These are phyloP conservation scores for Apodemus sylvaticus DNA, from an alignment of 2,113 vertebrate genomes.

Conservation along the genomic window DNA sequence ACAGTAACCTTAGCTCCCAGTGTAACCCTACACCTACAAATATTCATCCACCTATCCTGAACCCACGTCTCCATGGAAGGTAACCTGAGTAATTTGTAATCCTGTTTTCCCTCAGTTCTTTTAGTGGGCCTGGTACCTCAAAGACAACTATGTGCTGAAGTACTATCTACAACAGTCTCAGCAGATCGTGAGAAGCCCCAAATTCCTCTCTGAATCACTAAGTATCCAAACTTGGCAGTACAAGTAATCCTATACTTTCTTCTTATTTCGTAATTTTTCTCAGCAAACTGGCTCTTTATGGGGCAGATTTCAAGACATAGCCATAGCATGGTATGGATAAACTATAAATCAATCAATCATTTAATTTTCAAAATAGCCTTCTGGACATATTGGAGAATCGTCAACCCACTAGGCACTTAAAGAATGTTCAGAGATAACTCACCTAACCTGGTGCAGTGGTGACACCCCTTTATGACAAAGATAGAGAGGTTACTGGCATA, in stretches of 20 bases:
- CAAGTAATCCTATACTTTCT: background rate
- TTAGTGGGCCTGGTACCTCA: background rate
- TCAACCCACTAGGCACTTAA: constrained; percentile 5
- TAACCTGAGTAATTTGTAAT: background rate
- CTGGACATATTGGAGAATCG: background rate
- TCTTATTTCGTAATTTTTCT: constrained; percentile 9
- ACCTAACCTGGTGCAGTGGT: background rate
- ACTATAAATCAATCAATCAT: constrained; percentile 26
- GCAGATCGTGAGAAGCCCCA: background rate
- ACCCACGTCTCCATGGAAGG: background rate
- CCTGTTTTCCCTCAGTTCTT: background rate
- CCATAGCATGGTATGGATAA: background rate
- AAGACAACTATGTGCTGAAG: background rate
- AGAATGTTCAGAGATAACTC: background rate
- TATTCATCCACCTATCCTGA: background rate
- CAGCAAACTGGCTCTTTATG: constrained; percentile 36
- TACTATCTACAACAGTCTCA: background rate
- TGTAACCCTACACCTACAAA: background rate
- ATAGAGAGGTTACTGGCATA: background rate
- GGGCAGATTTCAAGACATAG: background rate
- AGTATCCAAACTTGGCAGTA: background rate
- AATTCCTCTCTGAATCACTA: background rate
- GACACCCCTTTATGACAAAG: background rate
- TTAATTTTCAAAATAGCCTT: constrained; percentile 40
- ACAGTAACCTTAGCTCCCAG: background rate